Evolutionary conservation across 2,797 vertebrate genomes (phyloP), one percentile per base, ranked within the genome.

Genomic region (Clamator glandarius): DNA sequence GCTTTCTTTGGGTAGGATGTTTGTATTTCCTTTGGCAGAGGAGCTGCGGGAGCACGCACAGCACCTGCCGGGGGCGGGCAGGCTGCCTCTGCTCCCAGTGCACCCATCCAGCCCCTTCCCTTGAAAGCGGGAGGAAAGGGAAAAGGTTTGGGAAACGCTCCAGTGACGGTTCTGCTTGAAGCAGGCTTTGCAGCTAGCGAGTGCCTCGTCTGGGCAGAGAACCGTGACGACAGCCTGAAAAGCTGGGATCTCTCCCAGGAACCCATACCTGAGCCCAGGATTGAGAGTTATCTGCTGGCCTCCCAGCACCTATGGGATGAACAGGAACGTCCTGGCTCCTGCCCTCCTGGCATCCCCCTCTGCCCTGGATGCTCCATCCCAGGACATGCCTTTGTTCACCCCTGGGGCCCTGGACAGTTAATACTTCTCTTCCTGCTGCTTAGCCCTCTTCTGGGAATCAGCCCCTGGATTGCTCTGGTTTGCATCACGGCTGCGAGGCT

Each of bases 1-100:
- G 87, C 96, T 93, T 96, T 96, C 93, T 96, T 92, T 89, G 69
- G 87, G 87, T 74, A 66, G 92, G 92, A 96, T 89, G 96, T 95
- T 95, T 90, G 87, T 93, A 92, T 96, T 96, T 91, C 94, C 92
- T 35, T 92, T 94, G 94, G 96, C 96, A 84, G 72, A 13, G 69
- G 1, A 1, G 78, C 48, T 0, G 6, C 26, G 2, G 91, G 87
- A 96, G 62, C 4, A 8, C 64, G 87, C 59, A 9, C 66, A 85
- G 95, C 93, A 94, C 95, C 95, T 95, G 92, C 87, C 51, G 5
- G 2, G 68, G 55, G 79, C 10, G 8, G 50, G 46, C 4, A 3
- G 31, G 78, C 82, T 67, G 87, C 83, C 82, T 41, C 78, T 36
- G 78, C 73, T 72, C 89, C 46, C 68, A 3, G 21, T 0, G 25